A percentile compares a stretch with the other conserved stretches of the same genome.
Evolutionary conservation across 2,888 invertebrate species (phyloP).

Genomic region (Platynereis dumerilii): DNA sequence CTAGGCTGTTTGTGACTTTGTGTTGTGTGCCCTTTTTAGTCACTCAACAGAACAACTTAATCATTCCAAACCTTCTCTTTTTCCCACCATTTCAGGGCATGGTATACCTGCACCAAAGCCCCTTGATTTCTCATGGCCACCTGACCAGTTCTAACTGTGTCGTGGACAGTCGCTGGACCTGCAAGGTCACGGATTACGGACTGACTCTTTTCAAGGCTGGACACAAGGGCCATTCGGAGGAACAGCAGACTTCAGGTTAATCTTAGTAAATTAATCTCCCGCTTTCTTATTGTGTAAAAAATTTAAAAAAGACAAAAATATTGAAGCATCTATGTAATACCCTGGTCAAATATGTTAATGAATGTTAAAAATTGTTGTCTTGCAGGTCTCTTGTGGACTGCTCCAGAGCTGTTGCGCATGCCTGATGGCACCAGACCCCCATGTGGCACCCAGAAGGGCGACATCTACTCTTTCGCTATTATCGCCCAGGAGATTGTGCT

Average conservation of each 20-base stretch:
- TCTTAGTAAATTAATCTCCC: too few relatives aligned
- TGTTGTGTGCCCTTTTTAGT: too few relatives aligned
- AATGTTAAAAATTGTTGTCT: too few relatives aligned
- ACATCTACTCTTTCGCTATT: slow-evolving; percentile 9
- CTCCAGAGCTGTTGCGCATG: slow-evolving; percentile 2
- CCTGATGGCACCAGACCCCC: background rate
- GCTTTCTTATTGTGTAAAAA: too few relatives aligned
- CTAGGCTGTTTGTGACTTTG: too few relatives aligned
- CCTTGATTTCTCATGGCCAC: slow-evolving; percentile 54
- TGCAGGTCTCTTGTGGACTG: slow-evolving; percentile 7
- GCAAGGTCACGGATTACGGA: slow-evolving; percentile 58
- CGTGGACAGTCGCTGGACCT: slow-evolving; percentile 58
- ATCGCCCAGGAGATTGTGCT: slow-evolving; percentile 6
- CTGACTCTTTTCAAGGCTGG: slow-evolving; percentile 35
- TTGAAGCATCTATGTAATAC: too few relatives aligned
- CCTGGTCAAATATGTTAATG: too few relatives aligned
- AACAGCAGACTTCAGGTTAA: too few relatives aligned
- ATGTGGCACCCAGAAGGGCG: slow-evolving; percentile 1
- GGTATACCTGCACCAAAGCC: slow-evolving; percentile 54
- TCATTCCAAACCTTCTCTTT: too few relatives aligned
- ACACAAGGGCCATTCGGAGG: background rate
- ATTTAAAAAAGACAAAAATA: too few relatives aligned
- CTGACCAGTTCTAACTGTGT: slow-evolving; percentile 57
- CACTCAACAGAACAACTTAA: too few relatives aligned
- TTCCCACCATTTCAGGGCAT: slow-evolving; percentile 24